These are phyloP conservation scores for Saimiri boliviensis DNA, from an alignment of 2,113 vertebrate species.

Conservation along the genomic window DNA sequence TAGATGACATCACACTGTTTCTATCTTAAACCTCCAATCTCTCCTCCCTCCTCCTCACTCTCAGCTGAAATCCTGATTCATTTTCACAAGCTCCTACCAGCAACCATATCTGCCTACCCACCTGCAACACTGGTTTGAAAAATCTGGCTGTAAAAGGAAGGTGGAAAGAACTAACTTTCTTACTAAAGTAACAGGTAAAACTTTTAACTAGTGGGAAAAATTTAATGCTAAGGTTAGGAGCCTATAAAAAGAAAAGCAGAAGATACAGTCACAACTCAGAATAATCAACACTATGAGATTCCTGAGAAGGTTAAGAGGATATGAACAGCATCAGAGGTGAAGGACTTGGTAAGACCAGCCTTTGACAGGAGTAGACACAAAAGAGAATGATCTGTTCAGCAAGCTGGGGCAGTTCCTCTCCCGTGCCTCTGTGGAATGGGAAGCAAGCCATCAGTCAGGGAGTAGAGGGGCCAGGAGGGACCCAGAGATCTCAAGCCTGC, in stretches of 20 bases:
- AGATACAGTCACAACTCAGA: neutral
- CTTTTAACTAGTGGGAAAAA: neutral
- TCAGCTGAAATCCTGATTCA: neutral
- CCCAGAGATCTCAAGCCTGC: neutral
- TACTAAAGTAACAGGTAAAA: neutral
- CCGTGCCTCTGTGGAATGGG: neutral
- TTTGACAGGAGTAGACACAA: neutral
- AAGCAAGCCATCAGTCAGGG: neutral
- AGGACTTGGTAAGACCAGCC: neutral
- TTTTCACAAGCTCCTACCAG: neutral
- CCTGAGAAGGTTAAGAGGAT: neutral
- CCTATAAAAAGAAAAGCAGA: neutral
- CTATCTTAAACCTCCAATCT: neutral
- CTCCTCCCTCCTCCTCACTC: neutral
- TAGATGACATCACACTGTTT: neutral
- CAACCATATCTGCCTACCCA: neutral
- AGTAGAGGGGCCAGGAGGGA: neutral
- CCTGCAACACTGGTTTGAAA: neutral
- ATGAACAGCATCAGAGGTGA: neutral
- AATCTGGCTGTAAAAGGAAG: neutral
- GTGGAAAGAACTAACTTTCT: neutral
- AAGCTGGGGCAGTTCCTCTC: neutral
- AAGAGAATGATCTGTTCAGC: neutral
- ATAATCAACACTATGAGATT: neutral
- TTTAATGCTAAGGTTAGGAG: neutral